phyloP scores from a whole-genome alignment of 2,888 invertebrate genomes.

The Andrena minutula region DNA sequence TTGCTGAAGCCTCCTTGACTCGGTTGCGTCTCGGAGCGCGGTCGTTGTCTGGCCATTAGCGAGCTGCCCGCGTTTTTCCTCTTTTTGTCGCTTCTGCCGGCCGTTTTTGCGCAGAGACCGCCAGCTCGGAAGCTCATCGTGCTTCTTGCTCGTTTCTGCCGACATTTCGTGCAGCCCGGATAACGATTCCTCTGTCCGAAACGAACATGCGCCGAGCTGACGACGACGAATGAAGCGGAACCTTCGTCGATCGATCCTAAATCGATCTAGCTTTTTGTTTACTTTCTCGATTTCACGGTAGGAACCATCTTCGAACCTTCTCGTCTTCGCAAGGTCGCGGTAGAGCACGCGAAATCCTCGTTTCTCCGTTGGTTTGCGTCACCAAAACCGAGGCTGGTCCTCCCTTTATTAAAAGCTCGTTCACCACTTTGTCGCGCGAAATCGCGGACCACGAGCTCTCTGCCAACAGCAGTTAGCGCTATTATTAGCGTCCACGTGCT shows the following conservation, averaged over 20 bases:
- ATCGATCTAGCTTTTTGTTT: conserved; percentile 7
- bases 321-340: conserved; percentile 13
- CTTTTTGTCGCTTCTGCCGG: conserved; percentile 57
- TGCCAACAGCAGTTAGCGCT: conserved; percentile 31
- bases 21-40: conserved; percentile 49
- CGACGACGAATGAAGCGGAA: neutral
- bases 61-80: conserved; percentile 59
- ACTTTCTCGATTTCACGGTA: neutral
- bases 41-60: conserved; percentile 78
- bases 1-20: conserved; percentile 48
- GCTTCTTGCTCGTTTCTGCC: conserved; percentile 57
- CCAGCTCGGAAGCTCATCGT: conserved; percentile 56
- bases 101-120: conserved; percentile 52
- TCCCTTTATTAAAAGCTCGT: conserved; percentile 54
- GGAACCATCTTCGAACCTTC: neutral
- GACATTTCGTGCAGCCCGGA: conserved; percentile 40
- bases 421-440: conserved; percentile 10
- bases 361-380: conserved; percentile 11
- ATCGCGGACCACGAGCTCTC: conserved; percentile 12
- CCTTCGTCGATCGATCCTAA: conserved; percentile 9
- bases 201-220: conserved; percentile 3
- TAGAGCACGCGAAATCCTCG: conserved; percentile 39
- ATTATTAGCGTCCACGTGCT: conserved; percentile 62
- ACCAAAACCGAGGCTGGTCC: conserved; percentile 14
- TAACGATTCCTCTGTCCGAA: conserved; percentile 53